Conservation (phyloP, 2,113 vertebrate genomes). For the Cephalopterus ornatus region DNA sequence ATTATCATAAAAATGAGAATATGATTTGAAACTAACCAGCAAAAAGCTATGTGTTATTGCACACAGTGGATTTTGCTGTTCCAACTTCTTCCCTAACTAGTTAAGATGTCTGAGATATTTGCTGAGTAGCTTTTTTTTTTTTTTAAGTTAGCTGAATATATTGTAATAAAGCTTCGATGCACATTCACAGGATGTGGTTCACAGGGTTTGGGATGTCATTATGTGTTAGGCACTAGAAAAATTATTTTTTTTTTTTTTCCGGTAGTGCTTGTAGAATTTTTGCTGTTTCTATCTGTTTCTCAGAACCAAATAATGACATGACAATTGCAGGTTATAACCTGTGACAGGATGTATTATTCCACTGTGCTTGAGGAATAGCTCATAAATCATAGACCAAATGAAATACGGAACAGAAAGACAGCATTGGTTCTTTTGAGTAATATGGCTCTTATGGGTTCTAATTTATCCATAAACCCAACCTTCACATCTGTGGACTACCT, state of each 20-base stretch:
- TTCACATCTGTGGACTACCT: neutral
- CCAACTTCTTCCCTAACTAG: neutral
- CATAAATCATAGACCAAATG: neutral
- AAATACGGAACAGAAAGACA: neutral
- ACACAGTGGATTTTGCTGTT: neutral
- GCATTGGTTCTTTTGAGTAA: fast-evolving
- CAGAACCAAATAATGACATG: neutral
- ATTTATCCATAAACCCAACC: neutral
- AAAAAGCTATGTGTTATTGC: neutral
- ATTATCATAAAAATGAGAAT: neutral
- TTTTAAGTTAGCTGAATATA: neutral
- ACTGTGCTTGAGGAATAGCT: neutral
- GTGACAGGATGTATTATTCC: neutral
- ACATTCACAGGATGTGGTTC: neutral
- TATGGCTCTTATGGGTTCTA: neutral
- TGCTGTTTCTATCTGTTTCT: neutral
- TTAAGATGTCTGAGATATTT: neutral
- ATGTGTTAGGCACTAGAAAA: neutral
- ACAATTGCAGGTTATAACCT: neutral
- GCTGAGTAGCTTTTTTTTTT: neutral
- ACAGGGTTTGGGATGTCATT: neutral
- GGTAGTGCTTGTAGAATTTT: neutral
- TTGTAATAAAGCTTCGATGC: neutral
- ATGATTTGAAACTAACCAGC: neutral
- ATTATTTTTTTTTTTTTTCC: neutral